Evolutionary conservation across 2,888 invertebrate species (phyloP).

Genomic region (Hypolimnas misippus): DNA sequence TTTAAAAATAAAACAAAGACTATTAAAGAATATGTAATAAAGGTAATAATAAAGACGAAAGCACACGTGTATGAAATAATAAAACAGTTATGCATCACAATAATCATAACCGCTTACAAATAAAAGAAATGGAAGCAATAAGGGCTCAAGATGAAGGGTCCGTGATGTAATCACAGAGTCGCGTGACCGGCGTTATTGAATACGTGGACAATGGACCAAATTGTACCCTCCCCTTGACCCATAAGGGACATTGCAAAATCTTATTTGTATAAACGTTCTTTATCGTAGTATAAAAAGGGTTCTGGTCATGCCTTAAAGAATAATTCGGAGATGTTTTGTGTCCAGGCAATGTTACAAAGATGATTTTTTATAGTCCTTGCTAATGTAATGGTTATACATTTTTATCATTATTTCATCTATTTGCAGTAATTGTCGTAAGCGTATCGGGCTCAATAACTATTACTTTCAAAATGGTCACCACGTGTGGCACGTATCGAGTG

Average conservation of each 20-base stretch:
- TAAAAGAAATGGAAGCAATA: slow-evolving; percentile 27
- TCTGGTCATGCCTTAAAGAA: neutral
- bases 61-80: slow-evolving; percentile 8
- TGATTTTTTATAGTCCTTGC: no score
- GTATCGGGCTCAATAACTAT: no score
- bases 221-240: slow-evolving; percentile 37
- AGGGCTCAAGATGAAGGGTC: slow-evolving; percentile 33
- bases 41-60: neutral
- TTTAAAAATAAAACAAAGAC: no score
- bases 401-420: no score
- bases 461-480: no score
- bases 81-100: slow-evolving; percentile 24
- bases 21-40: neutral
- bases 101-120: slow-evolving; percentile 29
- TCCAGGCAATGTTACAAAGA: no score
- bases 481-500: no score
- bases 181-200: slow-evolving; percentile 44
- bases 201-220: slow-evolving; percentile 38
- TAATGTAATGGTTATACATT: no score
- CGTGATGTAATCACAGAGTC: slow-evolving; percentile 37
- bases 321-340: slow-evolving; percentile 7
- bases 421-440: no score
- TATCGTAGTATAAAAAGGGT: slow-evolving; percentile 13
- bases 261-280: slow-evolving; percentile 17
- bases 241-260: slow-evolving; percentile 23